These are phyloP conservation scores for Anastatus disparis DNA, from an alignment of 1,140 invertebrate genomes.

Conservation along the genomic window DNA sequence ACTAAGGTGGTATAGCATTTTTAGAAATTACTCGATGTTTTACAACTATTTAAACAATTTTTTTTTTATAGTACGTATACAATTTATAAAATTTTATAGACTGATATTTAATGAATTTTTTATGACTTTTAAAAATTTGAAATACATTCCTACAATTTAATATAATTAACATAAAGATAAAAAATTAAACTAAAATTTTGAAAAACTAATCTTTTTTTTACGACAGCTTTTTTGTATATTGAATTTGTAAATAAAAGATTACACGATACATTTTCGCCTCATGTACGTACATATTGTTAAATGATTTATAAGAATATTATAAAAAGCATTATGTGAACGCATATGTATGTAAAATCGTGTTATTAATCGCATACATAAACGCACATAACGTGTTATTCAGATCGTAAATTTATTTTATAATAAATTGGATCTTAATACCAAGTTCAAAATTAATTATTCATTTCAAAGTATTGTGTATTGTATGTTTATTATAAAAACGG, in stretches of 20 bases:
- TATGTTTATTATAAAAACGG: not conserved
- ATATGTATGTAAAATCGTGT: not conserved
- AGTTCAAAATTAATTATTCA: not conserved
- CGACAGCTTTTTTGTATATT: constrained; percentile 24
- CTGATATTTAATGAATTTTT: constrained; percentile 7
- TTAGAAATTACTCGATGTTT: no score
- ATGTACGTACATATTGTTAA: constrained; percentile 31
- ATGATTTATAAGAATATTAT: constrained; percentile 33
- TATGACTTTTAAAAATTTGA: not conserved
- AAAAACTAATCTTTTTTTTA: not conserved
- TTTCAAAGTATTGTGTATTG: not conserved
- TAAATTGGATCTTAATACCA: not conserved
- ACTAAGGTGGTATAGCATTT: no score
- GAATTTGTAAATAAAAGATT: constrained; percentile 37
- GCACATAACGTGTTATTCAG: no score
- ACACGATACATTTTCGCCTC: constrained; percentile 3
- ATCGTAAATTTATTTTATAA: constrained; percentile 11
- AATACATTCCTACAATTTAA: not conserved
- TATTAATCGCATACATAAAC: not conserved
- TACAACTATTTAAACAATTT: no score
- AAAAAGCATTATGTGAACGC: not conserved
- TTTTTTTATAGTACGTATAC: not conserved
- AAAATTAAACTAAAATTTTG: not conserved
- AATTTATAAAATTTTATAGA: not conserved
- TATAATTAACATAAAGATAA: not conserved